These are phyloP conservation scores for Cacoxenus indagator DNA, from an alignment of 2,888 invertebrate species.

Conservation along the genomic window DNA sequence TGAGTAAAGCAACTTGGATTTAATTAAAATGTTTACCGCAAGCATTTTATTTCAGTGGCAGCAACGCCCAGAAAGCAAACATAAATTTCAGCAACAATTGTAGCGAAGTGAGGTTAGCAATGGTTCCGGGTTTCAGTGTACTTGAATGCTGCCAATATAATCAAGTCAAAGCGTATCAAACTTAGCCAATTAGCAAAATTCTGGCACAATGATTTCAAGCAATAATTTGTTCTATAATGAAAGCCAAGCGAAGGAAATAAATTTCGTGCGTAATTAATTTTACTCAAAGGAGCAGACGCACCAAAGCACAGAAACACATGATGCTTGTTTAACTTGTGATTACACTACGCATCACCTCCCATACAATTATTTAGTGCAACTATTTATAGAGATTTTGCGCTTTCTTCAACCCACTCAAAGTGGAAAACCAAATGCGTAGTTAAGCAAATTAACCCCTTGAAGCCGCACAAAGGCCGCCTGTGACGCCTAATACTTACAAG, in stretches of 20 bases:
- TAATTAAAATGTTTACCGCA: slow-evolving; percentile 62
- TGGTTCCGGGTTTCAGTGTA: no score
- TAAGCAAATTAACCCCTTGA: slow-evolving; percentile 63
- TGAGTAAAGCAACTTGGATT: slow-evolving; percentile 50
- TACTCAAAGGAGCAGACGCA: neutral
- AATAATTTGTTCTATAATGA: slow-evolving; percentile 43
- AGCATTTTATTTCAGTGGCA: slow-evolving; percentile 59
- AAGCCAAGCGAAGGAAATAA: slow-evolving; percentile 17
- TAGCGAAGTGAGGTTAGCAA: neutral
- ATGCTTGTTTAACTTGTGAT: slow-evolving; percentile 32
- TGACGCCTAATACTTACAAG: neutral
- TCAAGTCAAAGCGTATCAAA: neutral
- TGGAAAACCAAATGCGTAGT: slow-evolving; percentile 53
- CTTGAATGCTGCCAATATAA: neutral
- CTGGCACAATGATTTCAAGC: slow-evolving; percentile 42
- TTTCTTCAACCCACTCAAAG: neutral
- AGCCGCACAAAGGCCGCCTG: slow-evolving; percentile 24
- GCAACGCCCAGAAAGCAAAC: slow-evolving; percentile 54
- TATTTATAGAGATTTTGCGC: slow-evolving; percentile 55
- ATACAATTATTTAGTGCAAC: slow-evolving; percentile 62
- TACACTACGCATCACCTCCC: slow-evolving; percentile 42
- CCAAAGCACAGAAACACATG: slow-evolving; percentile 17
- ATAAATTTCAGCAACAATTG: slow-evolving; percentile 36
- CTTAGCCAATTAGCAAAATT: neutral
- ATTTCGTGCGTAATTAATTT: slow-evolving; percentile 1